Percentiles rank a stretch among this genome's conserved stretches.
These are phyloP conservation scores for Drosophila melanogaster DNA, from an alignment of 1,140 invertebrate species.

Conservation along the genomic window Release_6_plus_ISO1_MT NT_033777.3:29959001-29959500, in stretches of 20 bases:
- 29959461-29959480: too few species aligned
- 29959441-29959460: neutral
- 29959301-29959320: conserved; percentile 78
- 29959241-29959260: conserved; percentile 44
- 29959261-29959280: conserved; percentile 2
- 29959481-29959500: too few species aligned
- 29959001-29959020: conserved; percentile 10
- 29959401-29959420: conserved; percentile 18
- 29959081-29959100: conserved; percentile 98
- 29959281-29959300: conserved; percentile 65
- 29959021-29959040: conserved; percentile 92
- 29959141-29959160: conserved; percentile 94
- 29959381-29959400: conserved; percentile 36
- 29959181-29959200: conserved; percentile 33
- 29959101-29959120: conserved; percentile 96
- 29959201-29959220: conserved; percentile 43
- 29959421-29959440: neutral
- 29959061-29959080: conserved; percentile 95
- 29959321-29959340: conserved; percentile 52
- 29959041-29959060: conserved; percentile 98
- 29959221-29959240: conserved; percentile 9
- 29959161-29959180: conserved; percentile 89
- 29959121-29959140: conserved; percentile 92
- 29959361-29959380: conserved; percentile 57
- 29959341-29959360: conserved; percentile 31